phyloP scores from a whole-genome alignment of 1,140 invertebrate genomes.

The Halictus rubicundus region DNA sequence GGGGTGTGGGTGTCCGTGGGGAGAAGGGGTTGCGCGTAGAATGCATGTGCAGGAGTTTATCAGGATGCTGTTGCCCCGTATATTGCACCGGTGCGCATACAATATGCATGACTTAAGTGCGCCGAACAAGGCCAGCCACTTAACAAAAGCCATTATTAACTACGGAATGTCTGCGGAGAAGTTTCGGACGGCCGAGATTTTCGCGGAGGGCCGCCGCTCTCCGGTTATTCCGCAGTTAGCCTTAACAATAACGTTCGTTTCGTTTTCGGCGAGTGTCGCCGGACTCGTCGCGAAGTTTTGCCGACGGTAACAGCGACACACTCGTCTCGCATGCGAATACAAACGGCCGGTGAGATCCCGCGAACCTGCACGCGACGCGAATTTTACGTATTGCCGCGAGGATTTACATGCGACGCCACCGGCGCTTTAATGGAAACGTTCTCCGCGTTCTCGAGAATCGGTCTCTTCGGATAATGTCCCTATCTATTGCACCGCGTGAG shows the following conservation, averaged over 20 bases:
- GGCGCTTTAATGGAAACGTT: too few species aligned
- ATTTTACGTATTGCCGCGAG: too few species aligned
- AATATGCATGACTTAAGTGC: constrained; percentile 49
- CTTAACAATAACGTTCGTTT: constrained; percentile 25
- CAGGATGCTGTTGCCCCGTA: neutral
- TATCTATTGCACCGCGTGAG: too few species aligned
- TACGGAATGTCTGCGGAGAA: constrained; percentile 36
- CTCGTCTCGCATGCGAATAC: neutral
- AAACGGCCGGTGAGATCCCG: too few species aligned
- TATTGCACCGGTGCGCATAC: constrained; percentile 31
- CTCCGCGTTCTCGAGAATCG: too few species aligned
- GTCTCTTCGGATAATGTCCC: too few species aligned
- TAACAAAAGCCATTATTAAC: constrained; percentile 52
- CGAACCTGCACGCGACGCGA: too few species aligned
- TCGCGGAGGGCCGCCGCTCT: neutral
- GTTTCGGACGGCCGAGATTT: constrained; percentile 17
- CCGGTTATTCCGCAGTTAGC: neutral
- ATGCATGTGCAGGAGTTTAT: constrained; percentile 2
- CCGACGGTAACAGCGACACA: neutral
- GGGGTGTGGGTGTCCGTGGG: too few species aligned
- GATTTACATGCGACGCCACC: too few species aligned
- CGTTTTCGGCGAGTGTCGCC: neutral
- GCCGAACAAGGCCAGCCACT: constrained; percentile 45
- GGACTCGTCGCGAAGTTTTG: neutral
- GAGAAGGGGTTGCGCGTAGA: neutral